Evolutionary conservation across 2,113 vertebrate species (phyloP).

Genomic region (Otus sunia): DNA sequence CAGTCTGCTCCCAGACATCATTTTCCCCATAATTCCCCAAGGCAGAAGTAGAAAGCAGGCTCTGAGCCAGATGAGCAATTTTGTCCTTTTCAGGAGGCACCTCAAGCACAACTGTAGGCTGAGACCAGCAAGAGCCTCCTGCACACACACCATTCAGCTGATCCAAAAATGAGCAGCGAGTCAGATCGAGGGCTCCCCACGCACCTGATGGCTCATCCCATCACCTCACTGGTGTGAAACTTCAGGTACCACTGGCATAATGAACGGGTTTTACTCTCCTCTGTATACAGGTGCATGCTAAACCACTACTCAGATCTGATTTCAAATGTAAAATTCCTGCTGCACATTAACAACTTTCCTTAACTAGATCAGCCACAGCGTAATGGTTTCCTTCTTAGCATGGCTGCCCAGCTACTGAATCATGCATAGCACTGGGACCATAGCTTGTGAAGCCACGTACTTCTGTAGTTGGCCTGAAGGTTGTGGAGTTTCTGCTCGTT

Average conservation of each 20-base stretch:
- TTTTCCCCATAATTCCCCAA: neutral
- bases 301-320: neutral
- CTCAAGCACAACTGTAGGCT: neutral
- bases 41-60: neutral
- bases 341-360: neutral
- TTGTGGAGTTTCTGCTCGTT: neutral
- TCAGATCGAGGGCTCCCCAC: fast-evolving
- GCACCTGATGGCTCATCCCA: fast-evolving
- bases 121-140: neutral
- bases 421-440: fast-evolving
- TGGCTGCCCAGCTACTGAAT: neutral
- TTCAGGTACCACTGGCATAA: neutral
- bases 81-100: neutral
- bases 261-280: neutral
- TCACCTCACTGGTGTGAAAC: fast-evolving
- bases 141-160: fast-evolving
- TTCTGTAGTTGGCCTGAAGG: neutral
- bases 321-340: neutral
- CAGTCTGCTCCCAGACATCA: conserved; percentile 30
- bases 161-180: fast-evolving
- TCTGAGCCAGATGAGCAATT: neutral
- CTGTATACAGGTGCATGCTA: fast-evolving
- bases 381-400: neutral
- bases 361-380: neutral
- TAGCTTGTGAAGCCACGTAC: neutral